Percentiles rank a stretch among this genome's conserved stretches.
phyloP scores from a whole-genome alignment of 2,888 invertebrate species.

The Leptopilina drosophilae region DNA sequence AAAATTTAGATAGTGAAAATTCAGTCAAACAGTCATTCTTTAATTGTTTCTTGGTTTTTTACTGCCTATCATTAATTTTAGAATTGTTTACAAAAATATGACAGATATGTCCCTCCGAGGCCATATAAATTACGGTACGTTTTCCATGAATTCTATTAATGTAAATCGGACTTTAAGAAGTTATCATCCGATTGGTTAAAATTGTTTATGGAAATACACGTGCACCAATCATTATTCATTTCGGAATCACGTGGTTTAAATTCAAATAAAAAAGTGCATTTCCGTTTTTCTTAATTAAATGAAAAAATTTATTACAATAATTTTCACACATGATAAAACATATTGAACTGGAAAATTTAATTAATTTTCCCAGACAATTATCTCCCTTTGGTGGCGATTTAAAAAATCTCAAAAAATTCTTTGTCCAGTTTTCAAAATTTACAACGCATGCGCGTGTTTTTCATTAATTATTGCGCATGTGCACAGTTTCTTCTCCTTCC shows the following conservation, averaged over 20 bases:
- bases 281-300: too few species aligned
- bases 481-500: conserved; percentile 1
- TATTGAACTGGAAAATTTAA: too few species aligned
- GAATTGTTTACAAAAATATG: neutral
- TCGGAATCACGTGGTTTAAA: too few species aligned
- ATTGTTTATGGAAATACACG: neutral
- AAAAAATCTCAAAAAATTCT: neutral
- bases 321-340: too few species aligned
- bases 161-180: neutral
- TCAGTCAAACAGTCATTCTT: too few species aligned
- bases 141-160: neutral
- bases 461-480: neutral
- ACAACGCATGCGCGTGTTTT: neutral
- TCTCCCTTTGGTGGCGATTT: neutral
- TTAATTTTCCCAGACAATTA: too few species aligned
- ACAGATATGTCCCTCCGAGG: neutral
- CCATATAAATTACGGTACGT: too few species aligned
- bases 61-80: too few species aligned
- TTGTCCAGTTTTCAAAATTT: neutral
- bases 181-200: neutral
- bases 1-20: too few species aligned
- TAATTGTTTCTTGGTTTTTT: too few species aligned
- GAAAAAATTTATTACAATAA: too few species aligned
- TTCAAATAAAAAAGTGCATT: too few species aligned
- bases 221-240: conserved; percentile 3